Base-by-base conservation (phyloP, 2,113 vertebrate species). In the Egretta garzetta region DNA sequence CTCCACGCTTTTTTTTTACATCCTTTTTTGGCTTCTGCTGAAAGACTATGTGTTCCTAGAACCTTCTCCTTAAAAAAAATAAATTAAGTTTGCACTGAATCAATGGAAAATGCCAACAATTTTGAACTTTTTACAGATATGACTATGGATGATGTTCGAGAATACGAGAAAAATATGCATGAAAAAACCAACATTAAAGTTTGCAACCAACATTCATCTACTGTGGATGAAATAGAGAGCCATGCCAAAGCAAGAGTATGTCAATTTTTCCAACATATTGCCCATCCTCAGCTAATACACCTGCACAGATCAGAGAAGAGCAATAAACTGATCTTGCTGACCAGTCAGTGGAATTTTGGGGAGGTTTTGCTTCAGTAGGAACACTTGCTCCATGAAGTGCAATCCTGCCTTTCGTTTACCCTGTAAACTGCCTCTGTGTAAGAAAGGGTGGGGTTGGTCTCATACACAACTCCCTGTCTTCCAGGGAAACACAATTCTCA, bases 121-220 rank as follows among this genome's bases (percentile, higher is more conserved):
- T 98, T 99, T 98, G 98, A 97, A 96, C 98, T 98, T 98, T 98
- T 99, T 99, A 97, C 99, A 99, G 99, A 99, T 99, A 99, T 99
- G 99, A 98, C 98, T 98, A 98, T 99, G 99, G 99, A 99, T 97
- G 99, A 99, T 98, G 99, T 99, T 97, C 99, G 99, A 97, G 98
- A 99, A 97, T 99, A 99, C 98, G 99, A 99, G 99, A 99, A 98
- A 99, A 98, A 99, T 98, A 99, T 99, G 99, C 99, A 99, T 98
- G 99, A 99, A 98, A 99, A 99, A 99, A 99, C 99, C 98, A 99
- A 99, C 99, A 99, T 99, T 99, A 99, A 99, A 99, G 99, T 99
- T 99, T 99, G 99, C 99, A 98, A 98, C 98, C 99, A 99, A 97
- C 99, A 99, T 98, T 98, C 99, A 97, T 98, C 99, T 98, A 97